Evolutionary conservation across 92 coral and sea anemone species (phyloP), one percentile per base, ranked within the genome.

Genomic region (Siderastrea radians): DNA sequence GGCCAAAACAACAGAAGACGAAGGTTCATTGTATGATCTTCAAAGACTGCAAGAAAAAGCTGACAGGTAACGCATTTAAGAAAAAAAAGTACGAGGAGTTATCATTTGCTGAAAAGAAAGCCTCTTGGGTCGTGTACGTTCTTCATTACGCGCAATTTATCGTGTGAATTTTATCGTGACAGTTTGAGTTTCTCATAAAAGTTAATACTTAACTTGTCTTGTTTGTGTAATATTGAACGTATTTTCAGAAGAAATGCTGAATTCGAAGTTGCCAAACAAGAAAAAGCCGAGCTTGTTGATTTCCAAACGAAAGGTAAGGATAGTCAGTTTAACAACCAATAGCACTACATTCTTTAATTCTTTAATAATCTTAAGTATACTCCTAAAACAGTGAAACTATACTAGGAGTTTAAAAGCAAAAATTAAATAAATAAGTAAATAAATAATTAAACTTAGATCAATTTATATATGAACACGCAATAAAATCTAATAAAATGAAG

Each of bases 31-130:
- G 65, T 82, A 80, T 46, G 91, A 87, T 59, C 88, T 91, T 52
- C 84, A 91, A 57, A 81, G 91, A 60, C 78, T 91, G 62, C 94
- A 91, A 88, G 86, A 77, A 58, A 86, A 62, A 75, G 91, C 94
- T 76, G 91, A 91, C 69, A 91, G 91, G 94, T 91, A 77, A 1
- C 5, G 3, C 6, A 19, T 66, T 19, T 17, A 3, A 17, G 70
- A 61, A 1, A 26, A 61, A 13, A 17, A 26, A 61, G 66, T 26
- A 61, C 13, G 13, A 2, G 12, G 19, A 61, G 14, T 0, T 17
- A 61, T 61, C 6, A 14, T 61, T 61, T 13, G 16, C 66, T 26
- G 16, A 13, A 13, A 3, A 5, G 13, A 1, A 59, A 15, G 16
- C 3, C 63, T 8, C 1, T 59, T 59, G 66, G 14, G 19, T 12